Base-by-base conservation (phyloP, 2,113 vertebrate species). In the Rhea americana region DNA sequence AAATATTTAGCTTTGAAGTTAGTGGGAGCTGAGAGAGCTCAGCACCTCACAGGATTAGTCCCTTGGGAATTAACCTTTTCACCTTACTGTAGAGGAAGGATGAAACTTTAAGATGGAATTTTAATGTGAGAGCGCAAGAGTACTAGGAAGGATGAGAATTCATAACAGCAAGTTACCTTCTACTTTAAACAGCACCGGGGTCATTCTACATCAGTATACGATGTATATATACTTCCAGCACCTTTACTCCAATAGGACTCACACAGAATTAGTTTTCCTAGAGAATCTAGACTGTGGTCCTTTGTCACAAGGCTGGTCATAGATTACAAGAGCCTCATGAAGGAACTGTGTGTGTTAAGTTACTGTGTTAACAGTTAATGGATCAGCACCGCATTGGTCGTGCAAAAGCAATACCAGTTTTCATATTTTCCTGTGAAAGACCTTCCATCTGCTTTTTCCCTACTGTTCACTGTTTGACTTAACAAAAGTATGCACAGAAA, bases 1-100 rank as follows among this genome's bases (percentile, higher is more conserved):
- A 96, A 93, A 95, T 95, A 96, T 96, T 93, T 94, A 93, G 90
- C 96, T 96, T 96, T 96, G 96, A 96, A 95, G 94, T 95, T 81
- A 90, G 77, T 94, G 83, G 92, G 95, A 93, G 81, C 83, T 89
- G 89, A 82, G 74, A 70, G 67, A 47, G 74, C 50, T 70, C 77
- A 94, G 95, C 91, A 96, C 94, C 94, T 96, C 81, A 25, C 92
- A 89, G 90, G 86, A 96, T 90, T 84, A 91, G 92, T 94, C 83
- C 84, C 77, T 95, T 94, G 92, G 94, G 93, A 96, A 95, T 95
- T 95, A 96, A 95, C 96, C 93, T 96, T 96, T 96, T 96, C 93
- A 96, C 95, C 95, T 91, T 95, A 48, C n/a, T 82, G 85, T 87
- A 82, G 78, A 67, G 41, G 84, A 95, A 91, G 63, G 59, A 96